Base-by-base conservation (phyloP, 2,888 invertebrate genomes). In the Noctua fimbriata region DNA sequence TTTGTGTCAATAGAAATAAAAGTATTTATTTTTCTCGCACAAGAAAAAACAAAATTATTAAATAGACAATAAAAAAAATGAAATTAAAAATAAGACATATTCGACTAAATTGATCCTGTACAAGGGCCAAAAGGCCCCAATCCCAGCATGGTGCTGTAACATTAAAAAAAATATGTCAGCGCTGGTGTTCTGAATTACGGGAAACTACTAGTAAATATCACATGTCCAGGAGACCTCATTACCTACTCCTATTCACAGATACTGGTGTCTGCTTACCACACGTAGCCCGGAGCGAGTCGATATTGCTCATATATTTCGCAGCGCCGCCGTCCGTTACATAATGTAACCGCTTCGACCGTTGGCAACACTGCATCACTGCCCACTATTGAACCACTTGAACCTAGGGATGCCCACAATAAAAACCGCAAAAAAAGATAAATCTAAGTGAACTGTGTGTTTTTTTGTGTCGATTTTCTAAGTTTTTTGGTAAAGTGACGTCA, bases 311-410 rank as follows among this genome's bases (percentile, higher is more conserved):
- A 77, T 63, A 81, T 87, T 86, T 83, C 88, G 73, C 81, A 84
- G 85, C 73, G 55, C 74, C 65, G 78, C 83, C 74, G 73, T 77
- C 82, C 75, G 83, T 90, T 90, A 90, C 86, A 88, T 90, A 88
- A 91, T 73, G 73, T 86, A 90, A 89, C 89, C 88, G 89, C 78
- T 87, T 77, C 81, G 89, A 87, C 90, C 88, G 91, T 89, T 90
- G 90, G 85, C 85, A 87, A 83, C 72, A 76, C 81, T 71, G 79
- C 88, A 84, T 88, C 89, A 84, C 73, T 80, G 67, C 79, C 79
- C 78, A 78, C 86, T 78, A 89, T 87, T 89, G 87, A 47, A 87
- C 87, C 80, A 79, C 79, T 79, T 75, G 58, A 44, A 44, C 55
- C 21, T 84, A 89, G 88, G 89, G 89, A 70, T 88, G 66, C 36